Base-by-base conservation (phyloP, 2,797 vertebrate species). In the Danio aesculapii region DNA sequence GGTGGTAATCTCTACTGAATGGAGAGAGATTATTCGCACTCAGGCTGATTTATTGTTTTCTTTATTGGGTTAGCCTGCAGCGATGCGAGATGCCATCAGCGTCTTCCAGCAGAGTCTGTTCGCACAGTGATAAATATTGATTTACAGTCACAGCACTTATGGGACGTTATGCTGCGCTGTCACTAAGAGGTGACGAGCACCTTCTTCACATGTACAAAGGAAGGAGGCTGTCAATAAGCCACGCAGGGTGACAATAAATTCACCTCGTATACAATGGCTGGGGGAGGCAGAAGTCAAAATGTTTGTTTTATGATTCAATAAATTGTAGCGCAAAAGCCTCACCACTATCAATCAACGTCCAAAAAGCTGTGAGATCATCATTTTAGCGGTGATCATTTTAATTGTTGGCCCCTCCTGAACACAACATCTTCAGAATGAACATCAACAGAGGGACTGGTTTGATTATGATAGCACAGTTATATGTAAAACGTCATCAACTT, bases 261-360 rank as follows among this genome's bases (percentile, higher is more conserved):
- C 70, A 21, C 75, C 63, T 67, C 58, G 11, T 43, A 63, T 61
- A 61, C 77, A 81, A 82, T 57, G 14, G 67, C 83, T 59, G 67
- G 61, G 30, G 53, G 47, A 63, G 72, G 61, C 52, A 57, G 58
- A 66, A 39, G 76, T 72, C 76, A 74, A 64, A 75, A 16, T 61
- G 67, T 69, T 84, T 75, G 85, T 87, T 88, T 87, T 84, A 85
- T 66, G 47, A 84, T 84, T 84, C 86, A 84, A 89, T 88, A 87
- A 86, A 82, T 59, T 21, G 4, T 17, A 17, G 49, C 41, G 8
- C 78, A 39, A 68, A 62, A 62, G 53, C 47, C 13, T 66, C 5
- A 5, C 8, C 14, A 9, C 21, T 12, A 85, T 84, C 63, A 14
- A 12, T 87, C 86, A 83, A 69, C 64, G 61, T 83, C 69, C 30